Conservation (phyloP, 2,888 invertebrate genomes). For the Petrolisthes cinctipes region DNA sequence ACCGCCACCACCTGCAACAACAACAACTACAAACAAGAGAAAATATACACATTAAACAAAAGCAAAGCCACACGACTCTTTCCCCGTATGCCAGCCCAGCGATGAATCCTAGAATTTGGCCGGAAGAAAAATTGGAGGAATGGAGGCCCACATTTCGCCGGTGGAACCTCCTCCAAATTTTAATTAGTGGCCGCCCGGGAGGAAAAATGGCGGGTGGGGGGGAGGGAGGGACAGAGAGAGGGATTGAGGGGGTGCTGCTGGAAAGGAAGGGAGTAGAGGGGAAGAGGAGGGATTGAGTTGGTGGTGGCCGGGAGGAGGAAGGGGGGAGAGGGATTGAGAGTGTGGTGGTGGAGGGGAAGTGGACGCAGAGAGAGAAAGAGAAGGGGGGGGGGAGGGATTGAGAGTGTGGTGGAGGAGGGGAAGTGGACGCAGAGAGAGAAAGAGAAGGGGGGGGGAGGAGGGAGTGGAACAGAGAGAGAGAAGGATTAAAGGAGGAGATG, state of each 20-base stretch:
- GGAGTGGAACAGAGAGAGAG: background rate
- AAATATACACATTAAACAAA: background rate
- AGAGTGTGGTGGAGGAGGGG: background rate
- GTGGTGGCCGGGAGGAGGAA: background rate
- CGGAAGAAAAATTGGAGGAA: slow-evolving; percentile 50
- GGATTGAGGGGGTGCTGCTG: background rate
- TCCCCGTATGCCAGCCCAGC: slow-evolving; percentile 32
- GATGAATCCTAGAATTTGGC: slow-evolving; percentile 53
- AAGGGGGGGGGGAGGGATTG: background rate
- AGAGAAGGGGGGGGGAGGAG: background rate
- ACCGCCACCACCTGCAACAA: background rate
- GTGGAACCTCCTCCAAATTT: slow-evolving; percentile 56
- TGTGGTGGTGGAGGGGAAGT: background rate
- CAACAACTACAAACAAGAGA: background rate
- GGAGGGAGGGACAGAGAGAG: slow-evolving; percentile 21
- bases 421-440: background rate
- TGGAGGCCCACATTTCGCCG: slow-evolving; percentile 56
- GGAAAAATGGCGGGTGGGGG: slow-evolving; percentile 52
- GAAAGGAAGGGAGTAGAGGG: background rate
- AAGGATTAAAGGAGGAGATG: background rate
- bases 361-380: background rate
- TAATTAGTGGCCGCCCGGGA: slow-evolving; percentile 50
- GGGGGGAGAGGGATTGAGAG: background rate
- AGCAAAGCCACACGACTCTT: slow-evolving; percentile 23
- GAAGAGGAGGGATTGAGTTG: background rate